Base-by-base conservation (phyloP, 2,797 vertebrate genomes). In the Melopsittacus undulatus region DNA sequence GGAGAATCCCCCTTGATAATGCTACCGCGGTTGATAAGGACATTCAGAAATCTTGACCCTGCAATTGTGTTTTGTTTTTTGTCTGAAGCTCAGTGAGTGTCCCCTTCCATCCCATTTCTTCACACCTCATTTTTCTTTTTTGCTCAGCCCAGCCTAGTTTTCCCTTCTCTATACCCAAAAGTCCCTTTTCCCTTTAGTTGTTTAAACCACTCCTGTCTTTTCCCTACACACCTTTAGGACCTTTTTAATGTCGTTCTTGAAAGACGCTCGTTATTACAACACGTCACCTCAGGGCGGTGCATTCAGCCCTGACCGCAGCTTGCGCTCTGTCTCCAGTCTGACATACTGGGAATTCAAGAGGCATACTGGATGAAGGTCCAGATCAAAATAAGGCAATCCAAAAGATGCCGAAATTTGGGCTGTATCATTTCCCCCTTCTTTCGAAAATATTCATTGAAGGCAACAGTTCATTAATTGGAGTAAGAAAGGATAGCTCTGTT, bases 391-490 rank as follows among this genome's bases (percentile, higher is more conserved):
- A 76, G 12, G 22, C 43, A 66, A 54, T 36, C n/a, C 63, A 83
- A 81, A 87, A 2, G 18, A 56, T 1, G 2, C 29, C 52, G 30
- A 69, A 83, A 13, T 64, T 46, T 45, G 38, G 83, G 69, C 34
- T 62, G 30, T 11, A 46, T 46, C 0, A 2, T 68, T 95, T 72
- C 1, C 30, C 32, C 10, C 3, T 46, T 89, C 17, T 90, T 77
- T 87, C 9, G 34, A 36, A 70, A 87, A 57, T 66, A 68, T 64
- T 74, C 77, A 57, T n/a, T 62, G 36, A 90, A 78, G 43, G 11
- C 59, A 78, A 36, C n/a, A n/a, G 51, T 82, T 93, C 69, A 88
- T 79, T 87, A 86, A 78, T 24, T 86, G 79, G 30, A 70, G 20
- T 38, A 91, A 83, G 76, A 74, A 18, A 67, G 38, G 12, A 30